Percentiles rank a stretch among this genome's conserved stretches.
Evolutionary conservation across 1,140 invertebrate genomes (phyloP).

Genomic region (Popillia japonica): DNA sequence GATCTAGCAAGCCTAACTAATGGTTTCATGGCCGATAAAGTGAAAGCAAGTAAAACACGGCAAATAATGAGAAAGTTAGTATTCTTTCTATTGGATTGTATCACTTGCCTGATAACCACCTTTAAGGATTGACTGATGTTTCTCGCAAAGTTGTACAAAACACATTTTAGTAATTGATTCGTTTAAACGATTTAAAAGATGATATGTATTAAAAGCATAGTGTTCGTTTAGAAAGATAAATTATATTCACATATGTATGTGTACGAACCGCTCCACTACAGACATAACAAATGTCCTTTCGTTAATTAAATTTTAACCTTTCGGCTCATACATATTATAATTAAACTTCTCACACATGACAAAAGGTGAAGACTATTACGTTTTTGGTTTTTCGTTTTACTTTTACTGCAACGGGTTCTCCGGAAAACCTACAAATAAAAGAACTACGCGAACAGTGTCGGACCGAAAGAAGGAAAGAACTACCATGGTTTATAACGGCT

Average conservation of each 20-base stretch:
- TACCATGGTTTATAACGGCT: not conserved
- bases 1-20: no score
- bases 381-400: constrained; percentile 22
- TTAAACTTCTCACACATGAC: not conserved
- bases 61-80: no score
- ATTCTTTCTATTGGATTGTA: no score
- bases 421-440: constrained; percentile 13
- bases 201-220: no score
- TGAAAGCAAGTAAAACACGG: no score
- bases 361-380: constrained; percentile 9
- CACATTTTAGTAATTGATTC: no score
- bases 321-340: constrained; percentile 33
- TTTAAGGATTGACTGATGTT: no score
- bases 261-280: not conserved
- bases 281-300: not conserved
- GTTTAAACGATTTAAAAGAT: no score
- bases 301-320: constrained; percentile 37
- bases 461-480: not conserved
- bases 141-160: no score
- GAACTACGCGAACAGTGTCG: not conserved
- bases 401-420: not conserved
- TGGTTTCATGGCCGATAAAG: no score
- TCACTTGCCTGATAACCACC: no score
- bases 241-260: not conserved
- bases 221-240: not conserved